A percentile compares a stretch with the other conserved stretches of the same genome.
These are phyloP conservation scores for Diaprepes abbreviatus DNA, from an alignment of 2,888 invertebrate species.

Conservation along the genomic window DNA sequence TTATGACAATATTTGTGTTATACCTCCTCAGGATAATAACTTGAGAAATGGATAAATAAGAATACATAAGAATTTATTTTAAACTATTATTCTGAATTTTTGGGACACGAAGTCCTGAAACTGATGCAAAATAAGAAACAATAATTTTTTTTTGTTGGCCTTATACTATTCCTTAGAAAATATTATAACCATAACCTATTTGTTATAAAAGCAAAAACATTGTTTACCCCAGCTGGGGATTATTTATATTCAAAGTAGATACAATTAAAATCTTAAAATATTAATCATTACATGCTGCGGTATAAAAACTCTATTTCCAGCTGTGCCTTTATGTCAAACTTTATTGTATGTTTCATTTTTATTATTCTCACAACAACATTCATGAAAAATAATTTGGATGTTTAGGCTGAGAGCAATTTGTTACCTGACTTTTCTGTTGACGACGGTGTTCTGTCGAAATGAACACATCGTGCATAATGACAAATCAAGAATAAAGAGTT, in stretches of 20 bases:
- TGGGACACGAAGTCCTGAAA: too few relatives aligned
- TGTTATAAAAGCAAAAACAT: too few relatives aligned
- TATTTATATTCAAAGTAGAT: slow-evolving; percentile 35
- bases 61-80: too few relatives aligned
- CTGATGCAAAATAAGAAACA: too few relatives aligned
- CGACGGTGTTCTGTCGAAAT: slow-evolving; percentile 32
- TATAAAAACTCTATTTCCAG: slow-evolving; percentile 30
- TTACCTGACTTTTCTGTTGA: slow-evolving; percentile 38
- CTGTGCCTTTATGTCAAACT: slow-evolving; percentile 41
- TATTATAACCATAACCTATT: too few relatives aligned
- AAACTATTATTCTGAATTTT: too few relatives aligned
- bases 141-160: too few relatives aligned
- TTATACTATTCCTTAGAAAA: too few relatives aligned
- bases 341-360: slow-evolving; percentile 39
- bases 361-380: slow-evolving; percentile 34
- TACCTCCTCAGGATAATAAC: too few relatives aligned
- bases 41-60: too few relatives aligned
- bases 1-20: too few relatives aligned
- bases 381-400: slow-evolving; percentile 46
- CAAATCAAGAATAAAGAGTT: slow-evolving; percentile 4
- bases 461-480: slow-evolving; percentile 38
- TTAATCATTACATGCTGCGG: slow-evolving; percentile 37
- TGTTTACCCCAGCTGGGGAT: slow-evolving; percentile 24
- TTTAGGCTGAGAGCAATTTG: slow-evolving; percentile 30
- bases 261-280: slow-evolving; percentile 33